These are phyloP conservation scores for Tribolium castaneum DNA, from an alignment of 1,140 invertebrate genomes.

Conservation along the genomic window DNA sequence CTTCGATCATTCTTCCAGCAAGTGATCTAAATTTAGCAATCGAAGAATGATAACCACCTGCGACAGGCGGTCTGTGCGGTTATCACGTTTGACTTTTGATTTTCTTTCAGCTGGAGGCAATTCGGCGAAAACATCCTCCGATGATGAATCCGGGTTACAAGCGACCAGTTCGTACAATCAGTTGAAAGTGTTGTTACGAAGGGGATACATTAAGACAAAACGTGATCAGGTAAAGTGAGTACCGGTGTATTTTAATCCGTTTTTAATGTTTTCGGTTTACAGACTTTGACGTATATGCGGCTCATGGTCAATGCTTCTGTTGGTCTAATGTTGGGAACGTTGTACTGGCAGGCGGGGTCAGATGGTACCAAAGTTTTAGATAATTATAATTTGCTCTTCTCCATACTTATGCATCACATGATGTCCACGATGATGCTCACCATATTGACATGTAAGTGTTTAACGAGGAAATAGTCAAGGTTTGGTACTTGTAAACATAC, in stretches of 20 bases:
- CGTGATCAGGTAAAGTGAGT: conserved; percentile 71
- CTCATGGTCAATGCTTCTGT: conserved; percentile 77
- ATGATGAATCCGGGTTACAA: conserved; percentile 64
- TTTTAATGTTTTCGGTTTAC: no score
- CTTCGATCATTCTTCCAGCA: neutral
- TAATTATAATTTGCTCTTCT: conserved; percentile 86
- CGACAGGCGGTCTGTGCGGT: neutral
- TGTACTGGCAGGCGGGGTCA: conserved; percentile 77
- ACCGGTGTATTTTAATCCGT: no score
- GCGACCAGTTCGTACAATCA: conserved; percentile 79
- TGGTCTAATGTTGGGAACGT: conserved; percentile 78
- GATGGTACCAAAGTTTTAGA: conserved; percentile 80
- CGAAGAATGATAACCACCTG: neutral
- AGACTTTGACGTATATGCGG: conserved; percentile 89
- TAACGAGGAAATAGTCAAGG: neutral
- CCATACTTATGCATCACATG: conserved; percentile 85
- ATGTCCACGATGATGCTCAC: conserved; percentile 89
- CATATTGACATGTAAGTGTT: conserved; percentile 81
- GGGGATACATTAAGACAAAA: conserved; percentile 79
- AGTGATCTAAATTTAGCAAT: neutral
- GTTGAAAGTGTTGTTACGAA: conserved; percentile 73
- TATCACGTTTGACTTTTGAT: neutral
- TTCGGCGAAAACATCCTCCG: neutral
- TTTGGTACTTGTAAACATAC: neutral
- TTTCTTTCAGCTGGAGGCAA: neutral